phyloP scores from a whole-genome alignment of 2,113 vertebrate genomes.

The Haliaeetus leucogaster region DNA sequence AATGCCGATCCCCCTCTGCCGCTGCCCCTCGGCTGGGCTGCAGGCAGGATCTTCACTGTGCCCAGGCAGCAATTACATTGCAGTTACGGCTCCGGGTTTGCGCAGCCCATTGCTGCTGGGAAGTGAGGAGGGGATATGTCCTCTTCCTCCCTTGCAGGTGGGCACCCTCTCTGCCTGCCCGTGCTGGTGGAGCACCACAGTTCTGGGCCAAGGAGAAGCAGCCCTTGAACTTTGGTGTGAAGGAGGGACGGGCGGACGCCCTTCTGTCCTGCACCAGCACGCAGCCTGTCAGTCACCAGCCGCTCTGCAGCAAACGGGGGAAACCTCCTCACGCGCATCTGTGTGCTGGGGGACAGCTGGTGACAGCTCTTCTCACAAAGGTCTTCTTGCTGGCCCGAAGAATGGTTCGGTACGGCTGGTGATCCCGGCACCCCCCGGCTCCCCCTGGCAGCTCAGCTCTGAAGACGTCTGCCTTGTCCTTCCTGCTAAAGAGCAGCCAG shows the following conservation, averaged over 20 bases:
- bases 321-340: rapidly evolving
- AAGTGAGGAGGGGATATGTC: not conserved
- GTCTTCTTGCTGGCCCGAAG: not conserved
- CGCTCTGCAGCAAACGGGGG: rapidly evolving
- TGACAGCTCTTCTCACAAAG: rapidly evolving
- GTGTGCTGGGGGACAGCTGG: not conserved
- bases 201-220: not conserved
- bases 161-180: not conserved
- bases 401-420: rapidly evolving
- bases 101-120: rapidly evolving
- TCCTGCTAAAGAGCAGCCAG: not conserved
- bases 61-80: no score
- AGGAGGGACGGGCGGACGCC: rapidly evolving
- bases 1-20: no score
- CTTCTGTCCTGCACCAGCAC: not conserved
- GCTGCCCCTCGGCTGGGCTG: not conserved
- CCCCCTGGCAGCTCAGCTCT: not conserved
- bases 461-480: not conserved
- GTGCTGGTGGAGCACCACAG: not conserved
- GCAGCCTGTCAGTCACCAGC: not conserved
- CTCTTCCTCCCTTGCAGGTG: not conserved
- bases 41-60: not conserved
- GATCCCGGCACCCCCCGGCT: rapidly evolving
- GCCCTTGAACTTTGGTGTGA: not conserved
- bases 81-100: not conserved